Percentiles rank a stretch among this genome's conserved stretches.
These are phyloP conservation scores for Plumapathes pennacea DNA, from an alignment of 92 coral and sea anemone genomes.

Conservation along the genomic window DNA sequence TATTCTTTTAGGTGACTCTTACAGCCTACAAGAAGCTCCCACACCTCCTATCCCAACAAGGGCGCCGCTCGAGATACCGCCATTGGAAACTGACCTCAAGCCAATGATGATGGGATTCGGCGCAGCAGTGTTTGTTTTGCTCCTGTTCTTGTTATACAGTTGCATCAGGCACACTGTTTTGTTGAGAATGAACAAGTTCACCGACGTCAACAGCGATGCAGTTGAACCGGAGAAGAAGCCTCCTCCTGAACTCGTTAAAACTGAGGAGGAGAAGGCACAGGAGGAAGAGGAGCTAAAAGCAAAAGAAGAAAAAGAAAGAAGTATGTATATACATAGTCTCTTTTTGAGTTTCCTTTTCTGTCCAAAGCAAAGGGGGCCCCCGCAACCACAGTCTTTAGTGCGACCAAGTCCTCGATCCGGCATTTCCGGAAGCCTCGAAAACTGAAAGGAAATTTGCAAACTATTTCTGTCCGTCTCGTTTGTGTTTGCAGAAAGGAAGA, in stretches of 20 bases:
- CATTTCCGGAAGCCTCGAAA: too few species aligned
- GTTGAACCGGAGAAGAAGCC: slow-evolving; percentile 26
- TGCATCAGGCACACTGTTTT: slow-evolving; percentile 62
- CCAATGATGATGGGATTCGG: slow-evolving; percentile 63
- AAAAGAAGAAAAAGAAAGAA: too few species aligned
- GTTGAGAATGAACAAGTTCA: slow-evolving; percentile 59
- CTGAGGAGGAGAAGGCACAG: slow-evolving; percentile 40
- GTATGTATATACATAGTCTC: too few species aligned
- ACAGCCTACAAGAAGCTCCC: slow-evolving; percentile 29
- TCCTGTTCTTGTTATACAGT: slow-evolving; percentile 54
- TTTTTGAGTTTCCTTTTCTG: too few species aligned
- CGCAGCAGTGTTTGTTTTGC: slow-evolving; percentile 35
- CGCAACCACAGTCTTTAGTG: too few species aligned
- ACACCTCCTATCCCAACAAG: slow-evolving; percentile 5
- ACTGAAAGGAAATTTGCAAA: neutral
- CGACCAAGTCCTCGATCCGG: too few species aligned
- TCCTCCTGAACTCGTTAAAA: slow-evolving; percentile 26
- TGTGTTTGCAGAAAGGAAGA: too few species aligned
- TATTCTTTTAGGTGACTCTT: too few species aligned
- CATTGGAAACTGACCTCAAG: slow-evolving; percentile 47
- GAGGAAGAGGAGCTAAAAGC: neutral
- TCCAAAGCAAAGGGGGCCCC: too few species aligned
- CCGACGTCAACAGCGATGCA: slow-evolving; percentile 71
- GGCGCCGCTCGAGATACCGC: slow-evolving; percentile 13
- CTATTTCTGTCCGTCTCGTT: slow-evolving; percentile 1